These are phyloP conservation scores for Nipponacmea schrenckii DNA, from an alignment of 2,888 invertebrate species.

Conservation along the genomic window DNA sequence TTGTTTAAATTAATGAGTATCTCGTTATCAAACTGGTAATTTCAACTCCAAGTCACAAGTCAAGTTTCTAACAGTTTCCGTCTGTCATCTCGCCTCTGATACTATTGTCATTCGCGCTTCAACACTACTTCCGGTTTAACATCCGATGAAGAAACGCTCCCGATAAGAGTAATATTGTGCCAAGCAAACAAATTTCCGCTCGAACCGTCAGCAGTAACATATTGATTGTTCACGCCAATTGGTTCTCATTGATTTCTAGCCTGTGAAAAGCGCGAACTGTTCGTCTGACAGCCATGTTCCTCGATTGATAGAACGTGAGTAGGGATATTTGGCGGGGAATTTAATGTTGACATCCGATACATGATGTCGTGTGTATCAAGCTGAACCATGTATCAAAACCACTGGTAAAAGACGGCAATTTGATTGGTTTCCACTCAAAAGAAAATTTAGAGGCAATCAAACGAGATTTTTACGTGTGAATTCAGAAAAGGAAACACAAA, in stretches of 20 bases:
- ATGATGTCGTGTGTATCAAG: slow-evolving; percentile 5
- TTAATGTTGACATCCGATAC: slow-evolving; percentile 7
- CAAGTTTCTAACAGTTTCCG: not conserved
- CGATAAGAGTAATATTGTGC: not conserved
- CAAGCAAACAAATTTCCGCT: slow-evolving; percentile 9
- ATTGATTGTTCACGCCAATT: slow-evolving; percentile 7
- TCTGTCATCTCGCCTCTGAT: slow-evolving; percentile 13
- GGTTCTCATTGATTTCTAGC: not conserved
- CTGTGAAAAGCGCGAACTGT: not conserved
- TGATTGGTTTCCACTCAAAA: slow-evolving; percentile 1
- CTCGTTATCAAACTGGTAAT: slow-evolving; percentile 5
- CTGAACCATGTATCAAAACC: not conserved
- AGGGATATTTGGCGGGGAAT: slow-evolving; percentile 6
- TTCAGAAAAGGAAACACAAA: not conserved
- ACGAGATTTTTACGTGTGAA: not conserved
- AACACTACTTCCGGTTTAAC: slow-evolving; percentile 19
- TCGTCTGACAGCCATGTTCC: not conserved
- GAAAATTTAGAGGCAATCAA: slow-evolving; percentile 8
- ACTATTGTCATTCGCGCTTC: slow-evolving; percentile 18
- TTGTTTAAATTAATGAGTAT: not conserved
- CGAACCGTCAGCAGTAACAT: slow-evolving; percentile 1
- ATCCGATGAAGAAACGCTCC: slow-evolving; percentile 13
- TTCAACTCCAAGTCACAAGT: not conserved
- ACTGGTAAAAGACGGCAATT: not conserved
- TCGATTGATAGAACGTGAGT: slow-evolving; percentile 1